Percentiles rank a stretch among this genome's conserved stretches.
Evolutionary conservation across 2,888 invertebrate species (phyloP).

Genomic region (Leptinotarsa rubiginosa): DNA sequence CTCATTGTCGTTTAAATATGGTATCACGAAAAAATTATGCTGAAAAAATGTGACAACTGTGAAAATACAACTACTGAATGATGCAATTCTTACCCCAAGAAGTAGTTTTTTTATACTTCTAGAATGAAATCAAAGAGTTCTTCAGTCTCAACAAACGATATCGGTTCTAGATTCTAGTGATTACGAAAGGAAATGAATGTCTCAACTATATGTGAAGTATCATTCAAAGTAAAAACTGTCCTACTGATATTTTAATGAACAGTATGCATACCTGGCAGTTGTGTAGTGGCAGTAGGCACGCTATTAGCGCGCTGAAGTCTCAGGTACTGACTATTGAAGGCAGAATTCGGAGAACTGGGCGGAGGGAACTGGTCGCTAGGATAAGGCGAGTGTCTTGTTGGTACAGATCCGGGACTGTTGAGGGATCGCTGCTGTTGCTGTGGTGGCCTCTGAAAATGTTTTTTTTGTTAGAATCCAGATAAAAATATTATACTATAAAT

Average conservation of each 20-base stretch:
- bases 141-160: constrained; percentile 28
- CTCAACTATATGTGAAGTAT: neutral
- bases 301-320: constrained; percentile 73
- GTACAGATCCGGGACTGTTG: constrained; percentile 69
- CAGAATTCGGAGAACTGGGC: constrained; percentile 68
- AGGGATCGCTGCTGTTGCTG: constrained; percentile 65
- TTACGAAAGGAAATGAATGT: constrained; percentile 32
- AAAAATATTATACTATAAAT: too few species aligned
- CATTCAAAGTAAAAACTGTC: neutral
- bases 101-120: neutral
- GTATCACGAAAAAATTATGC: too few species aligned
- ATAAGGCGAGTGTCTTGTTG: constrained; percentile 71
- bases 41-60: neutral
- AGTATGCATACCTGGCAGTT: constrained; percentile 70
- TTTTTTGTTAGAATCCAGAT: too few species aligned
- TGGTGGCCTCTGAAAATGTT: constrained; percentile 53
- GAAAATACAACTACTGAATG: neutral
- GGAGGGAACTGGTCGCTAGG: constrained; percentile 69
- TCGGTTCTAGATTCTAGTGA: constrained; percentile 35
- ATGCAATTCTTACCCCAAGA: neutral
- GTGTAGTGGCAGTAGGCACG: constrained; percentile 70
- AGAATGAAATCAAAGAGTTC: constrained; percentile 15
- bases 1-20: too few species aligned
- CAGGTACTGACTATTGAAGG: constrained; percentile 67
- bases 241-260: constrained; percentile 17